A percentile compares a stretch with the other conserved stretches of the same genome.
These are phyloP conservation scores for Deilephila porcellus DNA, from an alignment of 2,888 invertebrate species.

Conservation along the genomic window DNA sequence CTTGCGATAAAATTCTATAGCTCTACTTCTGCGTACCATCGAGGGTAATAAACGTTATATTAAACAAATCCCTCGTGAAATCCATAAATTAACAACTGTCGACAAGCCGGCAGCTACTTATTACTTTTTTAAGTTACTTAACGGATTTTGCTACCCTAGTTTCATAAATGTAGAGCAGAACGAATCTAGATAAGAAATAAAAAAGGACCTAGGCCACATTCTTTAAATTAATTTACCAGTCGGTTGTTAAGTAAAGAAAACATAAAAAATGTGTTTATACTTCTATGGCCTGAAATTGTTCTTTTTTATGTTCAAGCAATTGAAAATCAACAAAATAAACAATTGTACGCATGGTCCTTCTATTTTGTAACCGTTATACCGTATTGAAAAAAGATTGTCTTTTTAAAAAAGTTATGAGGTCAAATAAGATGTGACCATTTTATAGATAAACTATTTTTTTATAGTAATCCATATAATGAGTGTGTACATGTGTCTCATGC, in stretches of 20 bases:
- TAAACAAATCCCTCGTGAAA: neutral
- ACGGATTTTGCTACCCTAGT: constrained; percentile 6
- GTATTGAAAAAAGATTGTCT: too few relatives aligned
- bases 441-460: too few relatives aligned
- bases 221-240: neutral
- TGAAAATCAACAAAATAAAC: too few relatives aligned
- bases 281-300: neutral
- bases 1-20: too few relatives aligned
- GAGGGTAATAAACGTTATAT: neutral
- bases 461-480: too few relatives aligned
- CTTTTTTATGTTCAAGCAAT: too few relatives aligned
- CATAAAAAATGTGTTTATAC: neutral
- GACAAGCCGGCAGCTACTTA: neutral
- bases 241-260: neutral
- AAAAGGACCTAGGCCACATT: neutral
- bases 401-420: too few relatives aligned
- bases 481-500: too few relatives aligned
- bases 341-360: too few relatives aligned
- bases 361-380: too few relatives aligned
- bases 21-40: too few relatives aligned
- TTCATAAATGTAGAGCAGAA: neutral
- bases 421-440: too few relatives aligned
- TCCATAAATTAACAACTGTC: neutral
- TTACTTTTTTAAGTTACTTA: constrained; percentile 4
- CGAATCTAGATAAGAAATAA: neutral